Evolutionary conservation across 2,888 invertebrate species (phyloP).

Genomic region (Eristalis arbustorum): DNA sequence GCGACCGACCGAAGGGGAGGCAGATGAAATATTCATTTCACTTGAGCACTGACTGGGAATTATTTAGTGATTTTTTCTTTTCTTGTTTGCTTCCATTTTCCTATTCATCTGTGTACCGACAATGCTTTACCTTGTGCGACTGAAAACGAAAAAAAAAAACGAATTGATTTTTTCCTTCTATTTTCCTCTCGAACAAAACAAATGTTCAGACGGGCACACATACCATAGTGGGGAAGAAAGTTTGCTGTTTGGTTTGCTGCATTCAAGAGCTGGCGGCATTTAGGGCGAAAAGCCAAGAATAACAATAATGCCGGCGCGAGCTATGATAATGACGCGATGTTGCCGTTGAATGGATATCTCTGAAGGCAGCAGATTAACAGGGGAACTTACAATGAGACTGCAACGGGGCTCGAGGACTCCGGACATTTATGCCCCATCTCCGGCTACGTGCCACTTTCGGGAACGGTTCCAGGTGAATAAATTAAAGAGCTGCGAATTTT

Average conservation of each 20-base stretch:
- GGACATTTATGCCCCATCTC: no score
- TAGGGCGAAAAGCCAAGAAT: slow-evolving; percentile 62
- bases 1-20: neutral
- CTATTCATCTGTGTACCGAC: neutral
- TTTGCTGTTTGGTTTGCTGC: slow-evolving; percentile 36
- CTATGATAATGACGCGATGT: slow-evolving; percentile 21
- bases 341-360: slow-evolving; percentile 28
- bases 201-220: slow-evolving; percentile 15
- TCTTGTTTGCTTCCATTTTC: slow-evolving; percentile 1
- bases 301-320: slow-evolving; percentile 26
- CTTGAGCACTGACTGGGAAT: slow-evolving; percentile 32
- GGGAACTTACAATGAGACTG: slow-evolving; percentile 30
- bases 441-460: slow-evolving; percentile 11
- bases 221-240: slow-evolving; percentile 14
- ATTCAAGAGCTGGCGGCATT: slow-evolving; percentile 63
- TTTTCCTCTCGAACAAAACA: slow-evolving; percentile 6
- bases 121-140: slow-evolving; percentile 35
- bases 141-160: neutral
- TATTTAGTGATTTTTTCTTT: slow-evolving; percentile 28
- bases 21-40: slow-evolving; percentile 45
- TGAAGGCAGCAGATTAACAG: slow-evolving; percentile 23
- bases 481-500: slow-evolving; percentile 25
- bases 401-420: slow-evolving; percentile 7
- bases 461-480: slow-evolving; percentile 59
- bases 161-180: slow-evolving; percentile 40